These are phyloP conservation scores for Platorchestia sp. DNA, from an alignment of 1,140 invertebrate species.

Conservation along the genomic window DNA sequence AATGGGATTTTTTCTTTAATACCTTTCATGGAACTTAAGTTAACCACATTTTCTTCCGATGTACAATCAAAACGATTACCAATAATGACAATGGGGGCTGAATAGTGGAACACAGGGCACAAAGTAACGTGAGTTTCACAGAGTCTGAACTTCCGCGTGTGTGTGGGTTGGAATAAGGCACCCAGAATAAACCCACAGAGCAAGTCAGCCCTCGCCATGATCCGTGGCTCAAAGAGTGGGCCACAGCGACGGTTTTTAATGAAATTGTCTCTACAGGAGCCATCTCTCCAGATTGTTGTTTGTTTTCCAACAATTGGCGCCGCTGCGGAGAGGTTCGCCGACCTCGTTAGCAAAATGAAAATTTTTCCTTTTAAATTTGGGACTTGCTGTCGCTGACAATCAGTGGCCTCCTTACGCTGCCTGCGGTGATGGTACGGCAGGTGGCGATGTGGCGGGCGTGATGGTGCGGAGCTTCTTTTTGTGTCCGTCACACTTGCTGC, in stretches of 20 bases:
- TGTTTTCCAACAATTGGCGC: background rate
- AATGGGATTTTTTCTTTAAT: background rate
- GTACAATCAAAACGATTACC: background rate
- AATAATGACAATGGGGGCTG: background rate
- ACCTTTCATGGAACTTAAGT: background rate
- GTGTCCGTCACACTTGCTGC: too few relatives aligned
- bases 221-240: background rate
- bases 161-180: background rate
- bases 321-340: background rate
- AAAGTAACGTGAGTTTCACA: background rate
- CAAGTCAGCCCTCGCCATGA: background rate
- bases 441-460: too few relatives aligned
- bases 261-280: background rate
- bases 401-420: background rate
- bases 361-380: background rate
- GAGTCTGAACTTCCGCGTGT: background rate
- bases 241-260: background rate
- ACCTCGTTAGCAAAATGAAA: conserved; percentile 8
- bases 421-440: background rate
- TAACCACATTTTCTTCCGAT: background rate
- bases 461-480: too few relatives aligned
- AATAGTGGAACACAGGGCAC: background rate
- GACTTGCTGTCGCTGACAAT: background rate
- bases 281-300: background rate
- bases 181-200: background rate